These are phyloP conservation scores for Bombus haemorrhoidalis DNA, from an alignment of 1,140 invertebrate genomes.

Conservation along the genomic window DNA sequence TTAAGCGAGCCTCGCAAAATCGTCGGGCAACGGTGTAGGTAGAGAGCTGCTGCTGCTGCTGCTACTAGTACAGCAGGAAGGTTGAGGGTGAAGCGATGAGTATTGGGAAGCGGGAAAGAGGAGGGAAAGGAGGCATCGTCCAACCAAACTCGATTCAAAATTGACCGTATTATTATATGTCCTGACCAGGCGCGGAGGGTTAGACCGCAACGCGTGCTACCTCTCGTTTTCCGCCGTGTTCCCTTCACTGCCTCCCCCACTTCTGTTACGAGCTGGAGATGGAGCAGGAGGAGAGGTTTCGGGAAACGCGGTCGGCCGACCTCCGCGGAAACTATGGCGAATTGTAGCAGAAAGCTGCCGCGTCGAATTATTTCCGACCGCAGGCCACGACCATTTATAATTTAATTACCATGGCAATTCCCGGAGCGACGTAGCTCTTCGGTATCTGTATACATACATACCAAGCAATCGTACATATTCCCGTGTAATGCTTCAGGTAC, in stretches of 20 bases:
- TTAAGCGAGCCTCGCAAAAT: constrained; percentile 77
- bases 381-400: constrained; percentile 76
- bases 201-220: constrained; percentile 65
- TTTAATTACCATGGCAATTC: constrained; percentile 78
- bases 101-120: constrained; percentile 50
- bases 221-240: constrained; percentile 39
- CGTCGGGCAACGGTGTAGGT: constrained; percentile 57
- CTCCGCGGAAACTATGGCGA: constrained; percentile 71
- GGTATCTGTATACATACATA: constrained; percentile 43
- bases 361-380: constrained; percentile 80
- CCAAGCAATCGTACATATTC: constrained; percentile 35
- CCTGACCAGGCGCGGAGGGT: constrained; percentile 65
- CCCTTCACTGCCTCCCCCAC: constrained; percentile 14
- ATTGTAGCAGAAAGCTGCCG: constrained; percentile 76
- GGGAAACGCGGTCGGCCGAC: constrained; percentile 65
- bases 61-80: constrained; percentile 50
- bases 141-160: constrained; percentile 76
- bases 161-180: constrained; percentile 79
- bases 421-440: constrained; percentile 59
- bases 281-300: constrained; percentile 57
- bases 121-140: constrained; percentile 55
- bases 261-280: constrained; percentile 51
- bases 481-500: constrained; percentile 24
- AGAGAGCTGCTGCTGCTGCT: background rate
- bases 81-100: constrained; percentile 59